Conservation (phyloP, 2,113 vertebrate genomes). For the Proteles cristata region DNA sequence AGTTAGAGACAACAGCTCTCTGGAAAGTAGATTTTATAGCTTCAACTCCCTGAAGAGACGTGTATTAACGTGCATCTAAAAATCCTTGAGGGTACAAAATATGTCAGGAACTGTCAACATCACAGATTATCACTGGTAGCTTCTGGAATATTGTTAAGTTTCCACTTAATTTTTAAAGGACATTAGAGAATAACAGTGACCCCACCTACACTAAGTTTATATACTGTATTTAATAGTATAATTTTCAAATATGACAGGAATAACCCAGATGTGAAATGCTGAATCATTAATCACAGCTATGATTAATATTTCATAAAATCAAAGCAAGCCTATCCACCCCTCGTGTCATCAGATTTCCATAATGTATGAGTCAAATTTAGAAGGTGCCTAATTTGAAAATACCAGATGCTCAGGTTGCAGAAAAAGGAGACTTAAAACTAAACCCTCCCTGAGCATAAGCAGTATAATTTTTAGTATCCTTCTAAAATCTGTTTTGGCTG, state of each 20-base stretch:
- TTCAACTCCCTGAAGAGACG: constrained; percentile 70
- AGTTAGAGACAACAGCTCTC: constrained; percentile 46
- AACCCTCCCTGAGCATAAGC: constrained; percentile 25
- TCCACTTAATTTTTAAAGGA: constrained; percentile 78
- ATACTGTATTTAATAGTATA: constrained; percentile 78
- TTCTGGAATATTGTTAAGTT: constrained; percentile 68
- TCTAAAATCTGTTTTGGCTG: constrained; percentile 56
- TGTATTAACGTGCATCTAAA: constrained; percentile 69
- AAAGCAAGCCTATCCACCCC: constrained; percentile 80
- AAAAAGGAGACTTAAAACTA: constrained; percentile 68
- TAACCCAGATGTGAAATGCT: constrained; percentile 84
- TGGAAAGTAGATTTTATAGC: constrained; percentile 42
- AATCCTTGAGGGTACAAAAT: constrained; percentile 68
- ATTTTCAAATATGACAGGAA: constrained; percentile 80
- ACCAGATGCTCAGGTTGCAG: constrained; percentile 81
- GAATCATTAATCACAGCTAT: constrained; percentile 83
- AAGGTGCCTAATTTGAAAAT: constrained; percentile 83
- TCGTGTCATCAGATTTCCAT: constrained; percentile 82
- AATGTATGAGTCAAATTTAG: constrained; percentile 83
- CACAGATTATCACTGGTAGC: constrained; percentile 65
- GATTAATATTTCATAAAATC: constrained; percentile 86
- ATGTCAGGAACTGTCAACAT: constrained; percentile 75
- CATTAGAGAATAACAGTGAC: constrained; percentile 75
- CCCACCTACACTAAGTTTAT: constrained; percentile 72
- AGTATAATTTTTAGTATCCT: constrained; percentile 47